Evolutionary conservation across 2,888 invertebrate genomes (phyloP).

Genomic region (Fragum whitleyi): DNA sequence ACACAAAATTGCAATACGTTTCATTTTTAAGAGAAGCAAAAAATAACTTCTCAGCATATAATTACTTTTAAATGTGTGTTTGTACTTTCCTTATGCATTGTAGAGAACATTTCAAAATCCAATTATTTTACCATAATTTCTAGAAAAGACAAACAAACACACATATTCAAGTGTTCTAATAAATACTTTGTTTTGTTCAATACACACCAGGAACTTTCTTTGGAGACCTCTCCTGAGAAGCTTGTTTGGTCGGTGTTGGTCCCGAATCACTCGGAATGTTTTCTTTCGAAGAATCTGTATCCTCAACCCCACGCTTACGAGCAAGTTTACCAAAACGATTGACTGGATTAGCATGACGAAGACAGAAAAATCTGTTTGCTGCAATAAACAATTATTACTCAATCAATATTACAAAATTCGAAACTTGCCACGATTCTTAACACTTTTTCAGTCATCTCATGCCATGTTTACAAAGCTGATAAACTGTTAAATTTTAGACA

Average conservation of each 20-base stretch:
- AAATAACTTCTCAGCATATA: too few relatives aligned
- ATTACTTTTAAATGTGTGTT: too few relatives aligned
- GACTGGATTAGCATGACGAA: conserved; percentile 83
- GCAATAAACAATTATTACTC: conserved; percentile 29
- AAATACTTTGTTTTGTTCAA: too few relatives aligned
- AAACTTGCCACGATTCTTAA: neutral
- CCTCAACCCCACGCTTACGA: conserved; percentile 63
- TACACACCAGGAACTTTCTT: conserved; percentile 69
- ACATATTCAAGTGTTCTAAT: too few relatives aligned
- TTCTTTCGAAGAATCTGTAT: conserved; percentile 63
- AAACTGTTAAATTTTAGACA: too few relatives aligned
- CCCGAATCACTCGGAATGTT: conserved; percentile 70
- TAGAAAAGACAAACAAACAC: too few relatives aligned
- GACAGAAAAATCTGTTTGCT: conserved; percentile 90
- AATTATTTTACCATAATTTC: too few relatives aligned
- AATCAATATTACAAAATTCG: too few relatives aligned
- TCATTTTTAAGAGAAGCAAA: too few relatives aligned
- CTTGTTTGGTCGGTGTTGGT: conserved; percentile 60
- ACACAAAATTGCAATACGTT: too few relatives aligned
- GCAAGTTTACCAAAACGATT: conserved; percentile 72
- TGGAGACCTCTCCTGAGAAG: conserved; percentile 57
- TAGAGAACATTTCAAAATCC: too few relatives aligned
- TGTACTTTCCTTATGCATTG: too few relatives aligned
- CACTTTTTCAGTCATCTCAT: neutral
- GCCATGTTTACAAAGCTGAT: neutral